These are phyloP conservation scores for Stercorarius parasiticus DNA, from an alignment of 2,113 vertebrate species.

Conservation along the genomic window DNA sequence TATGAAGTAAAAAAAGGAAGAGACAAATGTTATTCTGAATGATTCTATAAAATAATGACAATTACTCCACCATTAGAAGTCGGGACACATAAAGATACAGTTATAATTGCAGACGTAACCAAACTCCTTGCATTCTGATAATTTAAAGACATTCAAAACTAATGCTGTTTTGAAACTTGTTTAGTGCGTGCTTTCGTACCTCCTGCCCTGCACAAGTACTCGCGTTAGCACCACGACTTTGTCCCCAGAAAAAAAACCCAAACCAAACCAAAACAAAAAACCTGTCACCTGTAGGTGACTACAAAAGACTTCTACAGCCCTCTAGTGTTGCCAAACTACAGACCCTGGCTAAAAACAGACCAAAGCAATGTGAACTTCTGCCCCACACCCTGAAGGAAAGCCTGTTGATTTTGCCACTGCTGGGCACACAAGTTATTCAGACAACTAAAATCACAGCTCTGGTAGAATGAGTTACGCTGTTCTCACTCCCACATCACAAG, in stretches of 20 bases:
- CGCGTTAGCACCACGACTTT: background rate
- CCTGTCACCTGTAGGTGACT: background rate
- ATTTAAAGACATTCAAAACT: background rate
- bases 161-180: background rate
- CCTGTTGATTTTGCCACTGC: background rate
- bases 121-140: background rate
- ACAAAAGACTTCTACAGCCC: slow-evolving; percentile 72
- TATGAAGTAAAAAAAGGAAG: background rate
- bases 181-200: background rate
- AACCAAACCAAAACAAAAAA: background rate
- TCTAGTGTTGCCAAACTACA: slow-evolving; percentile 72
- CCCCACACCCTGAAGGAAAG: background rate
- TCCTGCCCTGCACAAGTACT: background rate
- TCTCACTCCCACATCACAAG: background rate
- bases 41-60: background rate
- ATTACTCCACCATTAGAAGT: background rate
- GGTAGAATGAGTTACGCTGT: background rate
- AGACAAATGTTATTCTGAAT: background rate
- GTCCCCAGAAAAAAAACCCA: fast-evolving
- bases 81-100: background rate
- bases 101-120: background rate
- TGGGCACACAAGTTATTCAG: background rate
- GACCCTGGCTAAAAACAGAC: slow-evolving; percentile 7
- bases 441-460: background rate
- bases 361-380: background rate